phyloP scores from a whole-genome alignment of 2,797 vertebrate species.

The Alcedo quadribrachys region DNA sequence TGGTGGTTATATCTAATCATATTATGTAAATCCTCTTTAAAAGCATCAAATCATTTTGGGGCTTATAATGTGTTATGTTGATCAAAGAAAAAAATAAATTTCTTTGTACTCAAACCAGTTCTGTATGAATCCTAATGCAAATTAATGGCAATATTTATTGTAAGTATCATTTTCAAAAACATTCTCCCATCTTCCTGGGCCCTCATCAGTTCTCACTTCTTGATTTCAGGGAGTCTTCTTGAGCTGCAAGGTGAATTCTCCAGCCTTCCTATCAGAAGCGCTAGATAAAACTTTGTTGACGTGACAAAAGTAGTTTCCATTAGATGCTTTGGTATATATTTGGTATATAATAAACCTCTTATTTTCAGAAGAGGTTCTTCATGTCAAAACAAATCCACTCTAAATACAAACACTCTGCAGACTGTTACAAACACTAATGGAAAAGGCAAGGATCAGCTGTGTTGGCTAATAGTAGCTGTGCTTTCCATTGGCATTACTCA shows the following conservation, averaged over 20 bases:
- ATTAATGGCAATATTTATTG: conserved; percentile 41
- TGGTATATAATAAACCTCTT: too few relatives aligned
- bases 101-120: conserved; percentile 29
- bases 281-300: neutral
- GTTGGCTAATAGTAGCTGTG: neutral
- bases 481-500: neutral
- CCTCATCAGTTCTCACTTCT: neutral
- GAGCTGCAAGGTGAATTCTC: neutral
- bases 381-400: fast-evolving
- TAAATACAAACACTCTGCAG: neutral
- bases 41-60: conserved; percentile 14
- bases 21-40: conserved; percentile 61
- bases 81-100: conserved; percentile 47
- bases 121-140: neutral
- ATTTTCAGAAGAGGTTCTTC: neutral
- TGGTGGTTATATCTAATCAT: conserved; percentile 46
- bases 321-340: neutral
- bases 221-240: neutral
- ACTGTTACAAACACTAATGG: neutral
- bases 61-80: conserved; percentile 14
- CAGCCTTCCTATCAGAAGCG: neutral
- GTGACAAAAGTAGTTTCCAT: neutral
- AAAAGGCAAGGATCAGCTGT: neutral
- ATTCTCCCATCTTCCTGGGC: neutral
- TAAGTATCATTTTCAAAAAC: neutral